Conservation (phyloP, 2,113 vertebrate species). For the Pycnonotus jocosus region DNA sequence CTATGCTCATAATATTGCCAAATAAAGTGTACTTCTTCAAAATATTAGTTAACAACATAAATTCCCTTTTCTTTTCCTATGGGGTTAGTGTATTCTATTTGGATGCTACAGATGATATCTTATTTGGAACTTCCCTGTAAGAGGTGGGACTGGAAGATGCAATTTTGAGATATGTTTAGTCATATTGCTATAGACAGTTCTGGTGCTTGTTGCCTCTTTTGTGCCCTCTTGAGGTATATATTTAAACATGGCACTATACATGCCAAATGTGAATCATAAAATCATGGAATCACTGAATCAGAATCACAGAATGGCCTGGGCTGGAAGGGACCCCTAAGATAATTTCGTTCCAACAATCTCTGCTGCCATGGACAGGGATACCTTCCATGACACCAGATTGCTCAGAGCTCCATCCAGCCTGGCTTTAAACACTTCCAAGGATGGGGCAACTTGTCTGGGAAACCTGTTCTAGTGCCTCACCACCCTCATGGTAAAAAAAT, state of each 20-base stretch:
- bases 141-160: not conserved
- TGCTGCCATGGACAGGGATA: too few species aligned
- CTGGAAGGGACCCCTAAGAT: not conserved
- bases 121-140: not conserved
- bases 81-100: not conserved
- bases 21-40: not conserved
- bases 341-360: fast-evolving
- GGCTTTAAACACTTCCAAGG: not conserved
- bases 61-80: not conserved
- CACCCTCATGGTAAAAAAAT: not conserved
- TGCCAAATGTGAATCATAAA: not conserved
- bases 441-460: not conserved
- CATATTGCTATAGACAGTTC: not conserved
- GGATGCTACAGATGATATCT: not conserved
- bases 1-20: not conserved
- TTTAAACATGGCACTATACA: not conserved
- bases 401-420: not conserved
- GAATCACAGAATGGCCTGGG: not conserved
- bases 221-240: not conserved
- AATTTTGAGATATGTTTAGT: not conserved
- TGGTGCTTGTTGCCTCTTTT: not conserved
- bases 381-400: not conserved
- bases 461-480: not conserved
- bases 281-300: not conserved
- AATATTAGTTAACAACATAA: not conserved